Base-by-base conservation (phyloP, 1,140 invertebrate genomes). In the Zaprionus inermis region DNA sequence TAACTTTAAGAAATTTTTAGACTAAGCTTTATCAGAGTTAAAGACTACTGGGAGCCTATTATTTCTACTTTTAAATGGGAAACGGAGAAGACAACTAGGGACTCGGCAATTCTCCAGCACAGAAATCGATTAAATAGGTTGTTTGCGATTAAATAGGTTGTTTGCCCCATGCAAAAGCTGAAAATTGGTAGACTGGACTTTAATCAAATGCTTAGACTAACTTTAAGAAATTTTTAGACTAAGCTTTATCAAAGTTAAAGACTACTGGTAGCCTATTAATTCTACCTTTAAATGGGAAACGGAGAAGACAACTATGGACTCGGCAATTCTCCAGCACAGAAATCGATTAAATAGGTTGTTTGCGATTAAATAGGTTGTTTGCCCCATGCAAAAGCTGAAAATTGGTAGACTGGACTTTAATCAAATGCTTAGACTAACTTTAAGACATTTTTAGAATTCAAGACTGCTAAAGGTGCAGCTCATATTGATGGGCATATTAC, bases 311-410 rank as follows among this genome's bases (percentile, higher is more conserved):
- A 22, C 44, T 52, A 41, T n/a, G 22, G 6, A 7, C 38, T 9
- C 38, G 16, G 5, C 38, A 44, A 44, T 44, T 44, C 38, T n/a
- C n/a, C 16, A 9, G 38, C n/a, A 9, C 38, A 16, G 38, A 20
- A 66, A 86, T 88, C 82, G 76, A 88, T 88, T 38, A n/a, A 14
- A 38, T 16, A 44, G n/a, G n/a, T n/a, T n/a, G n/a, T n/a, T n/a
- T n/a, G n/a, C n/a, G n/a, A n/a, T n/a, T n/a, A n/a, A n/a, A n/a
- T n/a, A n/a, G 38, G 38, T 44, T 44, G 7, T 44, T 36, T 69
- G 52, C 66, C 18, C 57, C 55, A 24, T 34, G 1, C 5, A 0
- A 38, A 6, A 7, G 5, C n/a, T 38, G 5, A 38, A 38, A 38
- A n/a, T 38, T n/a, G n/a, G 3, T 44, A 44, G 38, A 6, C 16